Evolutionary conservation across 2,113 vertebrate species (phyloP).

Genomic region (Paramisgurnus dabryanus): DNA sequence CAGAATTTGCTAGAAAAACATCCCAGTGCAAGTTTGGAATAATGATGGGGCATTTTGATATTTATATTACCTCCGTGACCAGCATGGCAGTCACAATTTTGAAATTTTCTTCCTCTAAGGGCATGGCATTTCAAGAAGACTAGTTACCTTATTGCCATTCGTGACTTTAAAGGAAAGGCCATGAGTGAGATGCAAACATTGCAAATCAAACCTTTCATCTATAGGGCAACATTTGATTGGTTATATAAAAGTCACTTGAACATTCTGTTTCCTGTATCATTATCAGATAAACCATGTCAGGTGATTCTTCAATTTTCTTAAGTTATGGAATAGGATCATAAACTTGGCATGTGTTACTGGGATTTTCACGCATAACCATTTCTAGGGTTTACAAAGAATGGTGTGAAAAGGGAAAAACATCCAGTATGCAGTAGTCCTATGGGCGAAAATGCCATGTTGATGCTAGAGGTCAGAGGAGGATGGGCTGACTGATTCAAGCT

Average conservation of each 20-base stretch:
- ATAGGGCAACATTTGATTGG: constrained; percentile 1
- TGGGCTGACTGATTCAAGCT: too few species aligned
- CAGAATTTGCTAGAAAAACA: background rate
- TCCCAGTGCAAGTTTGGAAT: background rate
- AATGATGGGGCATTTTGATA: constrained; percentile 6
- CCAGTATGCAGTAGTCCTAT: too few species aligned
- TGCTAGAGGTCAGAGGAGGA: too few species aligned
- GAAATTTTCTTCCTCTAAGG: background rate
- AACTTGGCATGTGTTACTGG: background rate
- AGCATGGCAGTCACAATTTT: background rate
- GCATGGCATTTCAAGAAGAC: constrained; percentile 19
- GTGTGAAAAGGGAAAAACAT: too few species aligned
- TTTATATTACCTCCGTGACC: constrained; percentile 19
- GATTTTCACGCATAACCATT: too few species aligned
- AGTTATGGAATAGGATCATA: background rate
- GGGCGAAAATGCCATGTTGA: too few species aligned
- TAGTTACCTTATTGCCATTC: constrained; percentile 11
- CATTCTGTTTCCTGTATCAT: background rate
- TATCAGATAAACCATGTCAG: background rate
- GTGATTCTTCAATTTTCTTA: background rate
- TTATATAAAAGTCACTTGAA: background rate
- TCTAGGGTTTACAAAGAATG: too few species aligned
- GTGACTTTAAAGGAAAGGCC: constrained; percentile 15
- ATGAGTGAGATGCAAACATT: background rate
- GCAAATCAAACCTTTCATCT: constrained; percentile 15